Base-by-base conservation (phyloP, 2,113 vertebrate species). In the Lethenteron camtschaticum region DNA sequence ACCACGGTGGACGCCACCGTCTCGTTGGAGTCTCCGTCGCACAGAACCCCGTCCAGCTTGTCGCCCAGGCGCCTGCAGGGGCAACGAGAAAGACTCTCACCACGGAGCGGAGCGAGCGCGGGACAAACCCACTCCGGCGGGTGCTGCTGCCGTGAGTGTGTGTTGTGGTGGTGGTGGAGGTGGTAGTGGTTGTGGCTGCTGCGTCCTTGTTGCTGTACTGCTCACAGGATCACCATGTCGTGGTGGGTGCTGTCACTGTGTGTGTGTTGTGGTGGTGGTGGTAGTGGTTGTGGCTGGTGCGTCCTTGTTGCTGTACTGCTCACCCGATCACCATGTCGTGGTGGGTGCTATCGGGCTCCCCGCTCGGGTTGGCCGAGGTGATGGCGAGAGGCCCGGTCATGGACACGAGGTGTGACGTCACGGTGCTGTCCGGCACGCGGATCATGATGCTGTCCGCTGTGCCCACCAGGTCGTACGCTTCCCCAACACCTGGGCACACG, bases 381-480 rank as follows among this genome's bases (percentile, higher is more conserved):
- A 89, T 82, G 3, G 87, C 88, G 68, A 89, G 73, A 2, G 87
- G 86, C 1, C 87, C 87, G 0, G 87, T 90, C 75, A 88, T 81
- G 75, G 86, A 76, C 55, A 86, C 87, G 41, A 90, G 79, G 72
- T 88, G 86, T 41, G 79, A 73, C 3, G 83, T 85, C 60, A 87
- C 84, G 0, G 85, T 86, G 75, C 87, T 84, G 77, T 90, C 85
- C 1, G 87, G 87, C 4, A 90, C 86, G 11, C 87, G 77, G 78
- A 89, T 88, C 87, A 89, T 89, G 78, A 90, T 89, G 73, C 84
- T 89, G 71, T 90, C 85, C 11, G 70, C 81, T 55, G 87, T 90
- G 11, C 87, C 87, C 70, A 90, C 86, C n/a, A 78, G 78, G 71
- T 82, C 84, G 74, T 85, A 89, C 8, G 85, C 85, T 3, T 79